phyloP scores from a whole-genome alignment of 2,113 vertebrate species.

The Catagonus wagneri region DNA sequence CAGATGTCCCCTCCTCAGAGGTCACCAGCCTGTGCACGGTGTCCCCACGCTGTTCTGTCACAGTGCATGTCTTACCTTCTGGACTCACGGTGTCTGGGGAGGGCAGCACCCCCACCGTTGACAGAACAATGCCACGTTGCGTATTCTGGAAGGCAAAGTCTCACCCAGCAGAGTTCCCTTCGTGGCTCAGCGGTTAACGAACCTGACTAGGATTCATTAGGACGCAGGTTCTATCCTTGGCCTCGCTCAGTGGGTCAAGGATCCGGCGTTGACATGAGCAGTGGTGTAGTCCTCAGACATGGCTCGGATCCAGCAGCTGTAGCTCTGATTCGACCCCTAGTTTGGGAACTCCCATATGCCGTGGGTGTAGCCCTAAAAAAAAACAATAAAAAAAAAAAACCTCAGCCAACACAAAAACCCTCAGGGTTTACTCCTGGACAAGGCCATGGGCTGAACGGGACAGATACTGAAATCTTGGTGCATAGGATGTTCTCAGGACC shows the following conservation, averaged over 20 bases:
- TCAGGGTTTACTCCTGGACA: not conserved
- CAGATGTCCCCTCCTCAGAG: not conserved
- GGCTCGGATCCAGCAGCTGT: too few species aligned
- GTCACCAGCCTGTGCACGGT: not conserved
- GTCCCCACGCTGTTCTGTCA: rapidly evolving
- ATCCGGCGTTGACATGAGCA: too few species aligned
- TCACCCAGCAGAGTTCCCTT: not conserved
- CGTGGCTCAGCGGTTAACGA: too few species aligned
- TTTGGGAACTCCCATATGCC: too few species aligned
- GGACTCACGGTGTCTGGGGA: not conserved
- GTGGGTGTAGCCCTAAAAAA: too few species aligned
- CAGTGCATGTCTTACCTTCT: rapidly evolving
- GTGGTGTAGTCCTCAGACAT: too few species aligned
- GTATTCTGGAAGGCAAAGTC: not conserved
- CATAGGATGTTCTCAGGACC: not conserved
- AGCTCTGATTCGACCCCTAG: too few species aligned
- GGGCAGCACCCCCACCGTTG: not conserved
- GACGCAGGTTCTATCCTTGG: too few species aligned
- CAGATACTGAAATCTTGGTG: rapidly evolving
- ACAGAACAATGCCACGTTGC: rapidly evolving
- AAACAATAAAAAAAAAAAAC: too few species aligned
- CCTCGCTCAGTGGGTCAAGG: too few species aligned
- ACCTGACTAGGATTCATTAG: too few species aligned
- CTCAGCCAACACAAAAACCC: too few species aligned
- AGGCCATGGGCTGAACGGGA: not conserved